Evolutionary conservation across 2,797 vertebrate genomes (phyloP).

Genomic region (Aphelocoma californica): DNA sequence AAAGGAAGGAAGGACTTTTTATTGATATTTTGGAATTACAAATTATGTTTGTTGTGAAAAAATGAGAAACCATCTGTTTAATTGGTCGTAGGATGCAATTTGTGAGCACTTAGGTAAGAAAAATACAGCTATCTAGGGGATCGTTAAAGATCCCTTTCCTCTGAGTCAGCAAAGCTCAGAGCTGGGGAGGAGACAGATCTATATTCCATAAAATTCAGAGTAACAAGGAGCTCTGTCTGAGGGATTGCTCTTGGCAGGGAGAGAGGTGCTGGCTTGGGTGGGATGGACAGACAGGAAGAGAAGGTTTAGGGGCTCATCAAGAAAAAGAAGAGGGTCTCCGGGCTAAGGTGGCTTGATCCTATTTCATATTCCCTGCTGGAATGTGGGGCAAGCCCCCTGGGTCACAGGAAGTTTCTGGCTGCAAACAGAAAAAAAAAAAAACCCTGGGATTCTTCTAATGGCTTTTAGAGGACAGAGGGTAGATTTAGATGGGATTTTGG

Average conservation of each 20-base stretch:
- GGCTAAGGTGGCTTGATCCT: background rate
- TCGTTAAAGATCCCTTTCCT: slow-evolving; percentile 46
- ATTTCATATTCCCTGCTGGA: background rate
- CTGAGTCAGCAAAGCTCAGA: slow-evolving; percentile 59
- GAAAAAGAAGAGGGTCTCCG: background rate
- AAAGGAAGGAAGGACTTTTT: background rate
- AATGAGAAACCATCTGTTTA: slow-evolving; percentile 47
- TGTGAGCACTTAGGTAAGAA: slow-evolving; percentile 54
- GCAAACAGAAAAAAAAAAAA: background rate
- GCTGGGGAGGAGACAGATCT: slow-evolving; percentile 34
- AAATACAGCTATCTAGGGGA: slow-evolving; percentile 34
- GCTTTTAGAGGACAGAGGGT: background rate
- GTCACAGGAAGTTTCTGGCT: background rate
- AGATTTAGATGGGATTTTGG: background rate
- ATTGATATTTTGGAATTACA: slow-evolving; percentile 53
- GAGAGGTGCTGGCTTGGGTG: background rate
- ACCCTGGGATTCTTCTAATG: background rate
- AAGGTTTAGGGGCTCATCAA: background rate
- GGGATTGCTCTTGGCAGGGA: background rate
- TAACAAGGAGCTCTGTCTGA: background rate
- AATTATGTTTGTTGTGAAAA: slow-evolving; percentile 44
- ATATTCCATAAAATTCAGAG: slow-evolving; percentile 29
- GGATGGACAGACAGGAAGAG: background rate
- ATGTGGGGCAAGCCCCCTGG: background rate
- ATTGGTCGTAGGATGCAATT: slow-evolving; percentile 62